Evolutionary conservation across 2,797 vertebrate species (phyloP).

Genomic region (Pampus argenteus): DNA sequence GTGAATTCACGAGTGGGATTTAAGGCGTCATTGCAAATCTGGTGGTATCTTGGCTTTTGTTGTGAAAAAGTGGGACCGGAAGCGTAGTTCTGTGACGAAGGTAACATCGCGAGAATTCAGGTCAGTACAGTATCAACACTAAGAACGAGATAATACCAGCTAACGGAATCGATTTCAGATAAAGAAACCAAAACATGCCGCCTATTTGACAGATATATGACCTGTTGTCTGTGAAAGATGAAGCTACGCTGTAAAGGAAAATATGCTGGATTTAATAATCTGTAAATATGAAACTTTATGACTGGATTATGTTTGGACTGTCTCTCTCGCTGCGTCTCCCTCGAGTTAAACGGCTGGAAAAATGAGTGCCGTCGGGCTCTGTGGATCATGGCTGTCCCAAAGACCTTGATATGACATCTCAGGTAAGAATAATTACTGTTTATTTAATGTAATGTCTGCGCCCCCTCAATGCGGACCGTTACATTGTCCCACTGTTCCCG

Average conservation of each 20-base stretch:
- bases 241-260: background rate
- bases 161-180: background rate
- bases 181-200: background rate
- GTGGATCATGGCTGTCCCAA: conserved; percentile 24
- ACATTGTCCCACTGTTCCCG: background rate
- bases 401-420: conserved; percentile 70
- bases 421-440: conserved; percentile 58
- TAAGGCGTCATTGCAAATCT: no score
- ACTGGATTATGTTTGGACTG: background rate
- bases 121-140: conserved; percentile 6
- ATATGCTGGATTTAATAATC: background rate
- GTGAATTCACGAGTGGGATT: no score
- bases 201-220: background rate
- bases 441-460: background rate
- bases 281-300: conserved; percentile 9
- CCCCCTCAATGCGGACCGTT: fast-evolving
- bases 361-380: conserved; percentile 38
- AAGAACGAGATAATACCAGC: background rate
- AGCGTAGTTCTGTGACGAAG: no score
- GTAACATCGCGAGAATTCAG: background rate
- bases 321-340: background rate
- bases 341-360: background rate
- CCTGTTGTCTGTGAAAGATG: background rate
- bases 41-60: no score
- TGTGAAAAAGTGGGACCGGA: no score